These are phyloP conservation scores for Brachionus sp. DNA, from an alignment of 1,140 invertebrate genomes.

Conservation along the genomic window DNA sequence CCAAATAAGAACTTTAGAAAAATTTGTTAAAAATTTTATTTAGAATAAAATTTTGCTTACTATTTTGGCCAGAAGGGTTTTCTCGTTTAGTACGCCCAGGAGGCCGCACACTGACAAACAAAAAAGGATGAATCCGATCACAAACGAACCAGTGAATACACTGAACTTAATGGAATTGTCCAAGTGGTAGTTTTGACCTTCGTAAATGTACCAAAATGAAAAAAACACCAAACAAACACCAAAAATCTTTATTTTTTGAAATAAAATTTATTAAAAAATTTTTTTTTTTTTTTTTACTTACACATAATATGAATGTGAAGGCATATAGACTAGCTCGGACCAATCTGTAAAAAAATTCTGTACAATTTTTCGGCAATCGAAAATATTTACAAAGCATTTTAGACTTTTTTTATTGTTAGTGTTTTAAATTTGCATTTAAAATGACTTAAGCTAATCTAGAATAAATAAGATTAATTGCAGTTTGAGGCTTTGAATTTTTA, in stretches of 20 bases:
- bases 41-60: neutral
- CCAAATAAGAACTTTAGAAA: too few species aligned
- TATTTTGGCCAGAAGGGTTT: neutral
- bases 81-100: neutral
- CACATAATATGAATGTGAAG: conserved; percentile 34
- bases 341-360: conserved; percentile 25
- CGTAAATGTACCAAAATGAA: conserved; percentile 42
- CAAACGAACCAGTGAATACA: conserved; percentile 8
- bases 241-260: conserved; percentile 6
- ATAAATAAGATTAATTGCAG: neutral
- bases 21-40: too few species aligned
- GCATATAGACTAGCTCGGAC: conserved; percentile 12
- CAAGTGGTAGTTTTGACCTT: conserved; percentile 31
- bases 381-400: conserved; percentile 20
- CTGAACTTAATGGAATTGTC: conserved; percentile 28
- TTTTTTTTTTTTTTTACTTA: neutral
- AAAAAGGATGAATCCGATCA: conserved; percentile 15
- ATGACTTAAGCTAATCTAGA: neutral
- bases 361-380: conserved; percentile 13
- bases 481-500: neutral
- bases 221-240: conserved; percentile 15
- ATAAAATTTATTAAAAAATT: neutral
- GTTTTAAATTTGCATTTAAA: conserved; percentile 1
- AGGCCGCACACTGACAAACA: conserved; percentile 15
- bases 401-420: too few species aligned